Evolutionary conservation across 2,113 vertebrate species (phyloP), one percentile per base, ranked within the genome.

Genomic region (Esox niger): DNA sequence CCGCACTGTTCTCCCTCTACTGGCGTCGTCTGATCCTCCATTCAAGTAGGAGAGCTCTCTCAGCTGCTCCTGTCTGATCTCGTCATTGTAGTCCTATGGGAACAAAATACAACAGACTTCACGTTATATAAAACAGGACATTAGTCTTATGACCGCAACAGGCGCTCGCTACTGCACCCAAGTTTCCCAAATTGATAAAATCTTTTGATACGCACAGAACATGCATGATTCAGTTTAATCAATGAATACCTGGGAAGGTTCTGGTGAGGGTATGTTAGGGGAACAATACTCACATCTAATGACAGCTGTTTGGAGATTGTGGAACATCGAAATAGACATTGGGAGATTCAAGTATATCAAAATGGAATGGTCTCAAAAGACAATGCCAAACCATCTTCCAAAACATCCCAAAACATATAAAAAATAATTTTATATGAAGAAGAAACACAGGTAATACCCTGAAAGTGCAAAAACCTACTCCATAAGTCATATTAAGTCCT

Each of bases 21-120:
- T 88, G 54, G 95, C 92, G 61, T 98, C 96, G 6, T 99, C 96
- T 1, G 96, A 98, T 70, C 96, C 97, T 70, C 96, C 97, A 0
- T 99, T 99, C 84, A 99, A 87, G 74, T 95, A 94, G 0, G 96
- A 98, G 61, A 99, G 89, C 83, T 99, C 97, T 76, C 97, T 92
- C 75, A 99, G 89, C 58, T 99, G 97, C 82, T 99, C 97, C 84
- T 98, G 97, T 70, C 97, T 95, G 83, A 99, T 99, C 90, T 99
- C 95, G 82, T 99, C 97, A 71, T 99, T 99, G 79, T 99, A 99
- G 85, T 99, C 97, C 97, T 99, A 78, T 21, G 83, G 86, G 64
- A 73, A 46, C 77, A 79, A 78, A 56, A 72, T 6, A 56, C 25
- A 27, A 63, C 49, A 84, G 61, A 33, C 49, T 29, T 25, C 57